Evolutionary conservation across 2,888 invertebrate genomes (phyloP).

Genomic region (Leptura quadrifasciata): DNA sequence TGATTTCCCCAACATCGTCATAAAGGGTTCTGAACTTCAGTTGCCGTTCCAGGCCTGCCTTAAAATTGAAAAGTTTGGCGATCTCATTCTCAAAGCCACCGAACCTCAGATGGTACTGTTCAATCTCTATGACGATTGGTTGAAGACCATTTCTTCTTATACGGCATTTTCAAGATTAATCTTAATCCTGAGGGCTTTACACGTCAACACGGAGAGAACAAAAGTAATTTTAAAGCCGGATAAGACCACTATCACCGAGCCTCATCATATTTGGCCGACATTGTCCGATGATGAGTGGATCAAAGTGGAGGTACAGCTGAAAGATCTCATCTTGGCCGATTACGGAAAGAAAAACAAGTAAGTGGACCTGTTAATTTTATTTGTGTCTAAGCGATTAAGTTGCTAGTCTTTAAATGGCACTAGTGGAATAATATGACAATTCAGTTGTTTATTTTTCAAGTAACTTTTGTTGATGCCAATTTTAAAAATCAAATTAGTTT

Average conservation of each 20-base stretch:
- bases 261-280: slow-evolving; percentile 99
- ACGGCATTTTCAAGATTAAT: slow-evolving; percentile 99
- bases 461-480: too few relatives aligned
- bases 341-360: slow-evolving; percentile 99
- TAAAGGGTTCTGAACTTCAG: slow-evolving; percentile 99
- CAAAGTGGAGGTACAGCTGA: slow-evolving; percentile 98
- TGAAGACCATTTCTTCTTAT: slow-evolving; percentile 99
- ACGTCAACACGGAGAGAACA: slow-evolving; percentile 99
- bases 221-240: slow-evolving; percentile 99
- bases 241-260: slow-evolving; percentile 98
- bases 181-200: slow-evolving; percentile 95
- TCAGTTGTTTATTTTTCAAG: too few relatives aligned
- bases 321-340: slow-evolving; percentile 98
- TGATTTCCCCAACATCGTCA: slow-evolving; percentile 99
- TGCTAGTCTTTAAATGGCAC: too few relatives aligned
- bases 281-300: slow-evolving; percentile 99
- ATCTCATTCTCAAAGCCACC: slow-evolving; percentile 98
- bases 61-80: slow-evolving; percentile 99
- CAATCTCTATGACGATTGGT: slow-evolving; percentile 99
- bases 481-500: too few relatives aligned
- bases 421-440: too few relatives aligned
- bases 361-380: slow-evolving; percentile 65
- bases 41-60: slow-evolving; percentile 99
- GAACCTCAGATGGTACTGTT: slow-evolving; percentile 99
- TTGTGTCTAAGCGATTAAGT: too few relatives aligned